phyloP scores from a whole-genome alignment of 2,113 vertebrate genomes.

The Nannobrachium achirus region DNA sequence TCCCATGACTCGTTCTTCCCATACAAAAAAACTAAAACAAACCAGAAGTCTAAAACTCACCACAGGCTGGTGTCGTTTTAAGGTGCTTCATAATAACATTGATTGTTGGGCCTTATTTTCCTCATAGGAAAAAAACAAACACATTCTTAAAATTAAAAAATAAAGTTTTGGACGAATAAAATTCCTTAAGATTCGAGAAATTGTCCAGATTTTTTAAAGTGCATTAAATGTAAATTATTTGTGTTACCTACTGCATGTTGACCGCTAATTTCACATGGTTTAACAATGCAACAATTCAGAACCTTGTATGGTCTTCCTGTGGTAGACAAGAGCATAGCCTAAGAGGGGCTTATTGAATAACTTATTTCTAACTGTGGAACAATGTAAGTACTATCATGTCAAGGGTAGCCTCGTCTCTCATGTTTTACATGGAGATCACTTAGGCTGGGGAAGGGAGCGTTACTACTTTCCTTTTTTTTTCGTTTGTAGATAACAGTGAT shows the following conservation, averaged over 20 bases:
- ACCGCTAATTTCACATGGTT: constrained; percentile 32
- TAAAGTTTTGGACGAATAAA: constrained; percentile 38
- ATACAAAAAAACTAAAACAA: constrained; percentile 31
- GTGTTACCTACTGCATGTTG: constrained; percentile 50
- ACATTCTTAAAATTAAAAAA: neutral
- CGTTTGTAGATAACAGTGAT: constrained; percentile 37
- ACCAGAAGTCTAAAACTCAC: constrained; percentile 22
- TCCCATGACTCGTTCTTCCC: constrained; percentile 31
- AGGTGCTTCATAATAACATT: constrained; percentile 70
- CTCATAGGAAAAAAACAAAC: constrained; percentile 19
- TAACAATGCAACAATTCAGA: constrained; percentile 29
- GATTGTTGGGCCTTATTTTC: constrained; percentile 60
- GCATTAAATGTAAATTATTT: constrained; percentile 71
- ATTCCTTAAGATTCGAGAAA: constrained; percentile 57
- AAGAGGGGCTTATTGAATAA: constrained; percentile 39
- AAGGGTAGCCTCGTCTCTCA: constrained; percentile 38
- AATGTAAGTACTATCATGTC: constrained; percentile 28
- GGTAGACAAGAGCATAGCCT: constrained; percentile 34
- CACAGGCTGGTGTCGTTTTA: constrained; percentile 29
- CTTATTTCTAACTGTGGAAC: constrained; percentile 32
- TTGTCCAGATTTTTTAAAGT: constrained; percentile 72
- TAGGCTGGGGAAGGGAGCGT: constrained; percentile 51
- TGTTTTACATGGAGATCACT: constrained; percentile 42
- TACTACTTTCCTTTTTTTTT: constrained; percentile 16
- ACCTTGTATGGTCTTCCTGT: constrained; percentile 21